Evolutionary conservation across 2,888 invertebrate genomes (phyloP).

Genomic region (Hoplodrina ambigua): DNA sequence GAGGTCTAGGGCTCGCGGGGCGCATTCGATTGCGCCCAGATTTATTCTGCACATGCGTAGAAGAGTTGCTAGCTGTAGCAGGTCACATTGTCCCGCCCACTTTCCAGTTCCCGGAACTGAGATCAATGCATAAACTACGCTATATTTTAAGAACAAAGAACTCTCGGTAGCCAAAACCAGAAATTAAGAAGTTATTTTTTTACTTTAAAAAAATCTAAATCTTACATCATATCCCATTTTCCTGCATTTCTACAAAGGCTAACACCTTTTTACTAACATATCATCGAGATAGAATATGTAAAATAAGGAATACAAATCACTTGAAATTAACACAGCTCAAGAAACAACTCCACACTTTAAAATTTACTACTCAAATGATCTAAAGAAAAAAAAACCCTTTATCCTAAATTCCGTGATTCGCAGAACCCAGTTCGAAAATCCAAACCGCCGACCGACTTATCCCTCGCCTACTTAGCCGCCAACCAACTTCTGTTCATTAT

Average conservation of each 20-base stretch:
- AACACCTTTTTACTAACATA: not conserved
- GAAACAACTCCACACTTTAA: too few relatives aligned
- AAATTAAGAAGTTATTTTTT: too few relatives aligned
- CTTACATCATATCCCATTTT: not conserved
- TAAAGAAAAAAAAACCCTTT: too few relatives aligned
- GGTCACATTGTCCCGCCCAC: conserved; percentile 3
- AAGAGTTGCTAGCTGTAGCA: not conserved
- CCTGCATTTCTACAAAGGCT: not conserved
- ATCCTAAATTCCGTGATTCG: not conserved
- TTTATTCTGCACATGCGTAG: conserved; percentile 46
- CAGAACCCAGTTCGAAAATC: conserved; percentile 8
- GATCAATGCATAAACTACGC: not conserved
- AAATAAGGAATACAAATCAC: not conserved
- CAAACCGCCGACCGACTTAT: not conserved
- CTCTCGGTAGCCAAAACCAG: not conserved
- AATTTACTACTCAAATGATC: too few relatives aligned
- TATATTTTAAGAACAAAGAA: conserved; percentile 23
- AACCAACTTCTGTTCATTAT: not conserved
- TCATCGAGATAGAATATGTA: conserved; percentile 7
- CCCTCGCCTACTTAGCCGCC: not conserved
- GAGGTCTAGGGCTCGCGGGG: not conserved
- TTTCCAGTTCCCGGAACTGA: conserved; percentile 10
- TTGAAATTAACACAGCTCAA: not conserved
- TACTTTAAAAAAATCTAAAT: too few relatives aligned
- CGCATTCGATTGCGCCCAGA: conserved; percentile 32